Evolutionary conservation across 2,113 vertebrate genomes (phyloP).

Genomic region (Opisthocomus hoazin): DNA sequence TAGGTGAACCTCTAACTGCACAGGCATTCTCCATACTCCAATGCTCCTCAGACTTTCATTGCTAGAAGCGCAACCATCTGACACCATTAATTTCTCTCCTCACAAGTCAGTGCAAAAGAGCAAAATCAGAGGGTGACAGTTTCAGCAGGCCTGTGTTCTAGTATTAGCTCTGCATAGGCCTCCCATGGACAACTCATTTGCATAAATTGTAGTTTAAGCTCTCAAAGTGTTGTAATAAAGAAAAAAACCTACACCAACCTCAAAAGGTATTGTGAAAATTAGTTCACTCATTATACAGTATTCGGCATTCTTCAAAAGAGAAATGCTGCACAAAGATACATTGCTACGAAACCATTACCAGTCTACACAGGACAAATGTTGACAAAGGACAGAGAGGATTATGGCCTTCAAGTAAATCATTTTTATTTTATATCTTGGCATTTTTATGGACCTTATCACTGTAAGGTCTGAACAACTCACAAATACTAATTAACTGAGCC

Average conservation of each 20-base stretch:
- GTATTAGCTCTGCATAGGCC: background rate
- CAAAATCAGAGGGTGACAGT: background rate
- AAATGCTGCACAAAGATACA: background rate
- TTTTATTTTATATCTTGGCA: constrained; percentile 5
- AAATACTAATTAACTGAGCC: constrained; percentile 49
- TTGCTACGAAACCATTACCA: background rate
- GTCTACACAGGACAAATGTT: background rate
- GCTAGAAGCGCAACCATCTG: background rate
- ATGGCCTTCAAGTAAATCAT: background rate
- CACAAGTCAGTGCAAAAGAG: background rate
- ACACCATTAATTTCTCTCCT: background rate
- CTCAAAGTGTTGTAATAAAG: background rate
- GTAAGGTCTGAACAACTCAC: constrained; percentile 10
- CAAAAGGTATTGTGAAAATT: background rate
- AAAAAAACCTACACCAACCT: background rate
- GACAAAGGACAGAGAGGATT: constrained; percentile 14
- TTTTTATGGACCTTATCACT: constrained; percentile 40
- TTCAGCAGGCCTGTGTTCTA: background rate
- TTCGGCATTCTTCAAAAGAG: background rate
- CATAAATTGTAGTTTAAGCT: background rate
- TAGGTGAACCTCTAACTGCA: background rate
- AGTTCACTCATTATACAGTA: background rate
- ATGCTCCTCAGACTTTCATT: background rate
- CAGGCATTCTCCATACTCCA: background rate
- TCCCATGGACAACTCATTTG: background rate